phyloP scores from a whole-genome alignment of 2,797 vertebrate genomes.

The Meriones psammophilus region DNA sequence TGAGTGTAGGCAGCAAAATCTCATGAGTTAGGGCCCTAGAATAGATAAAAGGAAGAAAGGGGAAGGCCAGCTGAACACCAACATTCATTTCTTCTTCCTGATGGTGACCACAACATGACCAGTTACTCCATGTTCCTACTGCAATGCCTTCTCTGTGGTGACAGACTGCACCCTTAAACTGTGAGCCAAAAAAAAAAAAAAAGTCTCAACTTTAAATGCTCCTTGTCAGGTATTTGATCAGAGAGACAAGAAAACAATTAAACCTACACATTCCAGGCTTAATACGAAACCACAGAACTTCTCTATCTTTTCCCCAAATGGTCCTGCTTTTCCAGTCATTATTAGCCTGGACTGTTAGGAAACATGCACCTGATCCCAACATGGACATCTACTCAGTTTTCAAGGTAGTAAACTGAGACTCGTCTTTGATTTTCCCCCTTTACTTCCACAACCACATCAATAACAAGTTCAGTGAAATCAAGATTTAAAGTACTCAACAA shows the following conservation, averaged over 20 bases:
- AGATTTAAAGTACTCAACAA: constrained; percentile 8
- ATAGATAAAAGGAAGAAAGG: neutral
- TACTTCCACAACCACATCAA: neutral
- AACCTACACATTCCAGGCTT: neutral
- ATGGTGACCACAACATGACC: neutral
- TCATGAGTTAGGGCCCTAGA: neutral
- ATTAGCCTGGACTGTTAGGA: no score
- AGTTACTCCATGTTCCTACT: neutral
- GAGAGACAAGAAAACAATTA: neutral
- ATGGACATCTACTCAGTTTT: neutral
- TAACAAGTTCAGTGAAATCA: neutral
- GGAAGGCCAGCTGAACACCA: neutral
- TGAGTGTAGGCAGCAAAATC: no score
- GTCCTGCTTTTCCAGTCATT: neutral
- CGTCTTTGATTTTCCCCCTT: neutral
- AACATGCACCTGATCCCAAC: no score
- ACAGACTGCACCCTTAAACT: neutral
- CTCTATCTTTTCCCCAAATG: neutral
- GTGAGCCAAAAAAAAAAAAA: neutral
- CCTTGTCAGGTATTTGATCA: neutral
- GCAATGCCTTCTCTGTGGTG: neutral
- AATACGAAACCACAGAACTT: neutral
- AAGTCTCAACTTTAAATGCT: neutral
- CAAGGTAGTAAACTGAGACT: neutral
- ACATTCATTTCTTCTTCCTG: neutral